These are phyloP conservation scores for Pseudomugil gertrudae DNA, from an alignment of 2,797 vertebrate species.

Conservation along the genomic window DNA sequence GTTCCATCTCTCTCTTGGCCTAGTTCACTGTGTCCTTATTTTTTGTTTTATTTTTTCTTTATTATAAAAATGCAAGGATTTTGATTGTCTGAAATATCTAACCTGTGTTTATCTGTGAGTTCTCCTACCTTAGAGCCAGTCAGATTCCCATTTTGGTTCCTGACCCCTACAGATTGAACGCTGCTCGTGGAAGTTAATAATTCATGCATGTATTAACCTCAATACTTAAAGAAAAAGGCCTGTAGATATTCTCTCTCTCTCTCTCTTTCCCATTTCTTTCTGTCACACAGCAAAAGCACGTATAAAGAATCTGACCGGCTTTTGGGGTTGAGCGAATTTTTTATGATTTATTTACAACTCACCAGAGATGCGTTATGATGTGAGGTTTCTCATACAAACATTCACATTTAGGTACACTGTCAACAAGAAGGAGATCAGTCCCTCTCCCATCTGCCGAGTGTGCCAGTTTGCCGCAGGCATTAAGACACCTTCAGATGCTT, in stretches of 20 bases:
- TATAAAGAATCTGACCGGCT: conserved; percentile 24
- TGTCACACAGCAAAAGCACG: conserved; percentile 5
- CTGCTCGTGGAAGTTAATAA: conserved; percentile 70
- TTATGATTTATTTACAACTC: conserved; percentile 87
- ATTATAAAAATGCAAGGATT: conserved; percentile 29
- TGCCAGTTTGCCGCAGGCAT: conserved; percentile 80
- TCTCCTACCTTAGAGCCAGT: conserved; percentile 24
- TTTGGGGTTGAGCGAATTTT: conserved; percentile 68
- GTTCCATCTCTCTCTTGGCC: conserved; percentile 32
- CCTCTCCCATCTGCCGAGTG: conserved; percentile 79
- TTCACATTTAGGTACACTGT: conserved; percentile 83
- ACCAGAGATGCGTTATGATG: conserved; percentile 47
- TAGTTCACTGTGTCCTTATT: conserved; percentile 19
- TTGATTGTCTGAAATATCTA: conserved; percentile 41
- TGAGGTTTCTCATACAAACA: conserved; percentile 42
- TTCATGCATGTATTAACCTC: conserved; percentile 80
- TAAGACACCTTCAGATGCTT: conserved; percentile 75
- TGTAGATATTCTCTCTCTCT: neutral
- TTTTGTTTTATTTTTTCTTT: neutral
- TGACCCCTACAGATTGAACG: conserved; percentile 51
- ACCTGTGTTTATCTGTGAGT: conserved; percentile 43
- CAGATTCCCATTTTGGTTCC: conserved; percentile 25
- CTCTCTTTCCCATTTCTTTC: neutral
- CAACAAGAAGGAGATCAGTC: conserved; percentile 87
- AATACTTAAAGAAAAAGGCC: conserved; percentile 60